Evolutionary conservation across 2,113 vertebrate species (phyloP).

Genomic region (Corapipo altera): DNA sequence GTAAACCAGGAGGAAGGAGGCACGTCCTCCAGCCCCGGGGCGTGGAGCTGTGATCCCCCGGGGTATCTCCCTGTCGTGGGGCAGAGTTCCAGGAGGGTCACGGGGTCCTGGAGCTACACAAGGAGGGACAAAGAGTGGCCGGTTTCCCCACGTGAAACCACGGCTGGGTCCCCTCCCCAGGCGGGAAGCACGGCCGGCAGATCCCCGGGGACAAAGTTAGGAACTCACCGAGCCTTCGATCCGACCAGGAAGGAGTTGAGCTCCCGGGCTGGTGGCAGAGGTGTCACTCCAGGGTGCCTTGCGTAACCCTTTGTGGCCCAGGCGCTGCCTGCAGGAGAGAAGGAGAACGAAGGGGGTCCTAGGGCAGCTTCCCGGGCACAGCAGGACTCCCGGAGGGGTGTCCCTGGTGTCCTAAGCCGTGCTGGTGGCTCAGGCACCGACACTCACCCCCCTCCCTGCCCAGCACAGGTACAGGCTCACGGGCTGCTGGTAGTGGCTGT

Average conservation of each 20-base stretch:
- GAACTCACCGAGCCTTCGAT: slow-evolving; percentile 31
- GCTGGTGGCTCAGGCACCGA: neutral
- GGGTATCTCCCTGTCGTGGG: neutral
- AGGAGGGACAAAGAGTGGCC: neutral
- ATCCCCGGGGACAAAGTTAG: neutral
- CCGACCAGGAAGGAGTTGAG: slow-evolving; percentile 62
- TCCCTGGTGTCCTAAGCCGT: neutral
- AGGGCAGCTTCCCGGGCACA: neutral
- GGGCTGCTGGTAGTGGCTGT: neutral
- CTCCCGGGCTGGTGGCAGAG: slow-evolving; percentile 15
- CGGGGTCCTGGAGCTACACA: neutral
- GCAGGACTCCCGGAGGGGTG: neutral
- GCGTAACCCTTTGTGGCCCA: slow-evolving; percentile 61
- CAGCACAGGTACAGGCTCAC: neutral
- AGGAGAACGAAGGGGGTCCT: neutral
- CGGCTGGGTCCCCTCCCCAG: neutral
- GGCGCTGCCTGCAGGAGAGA: slow-evolving; percentile 5
- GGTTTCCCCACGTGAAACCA: neutral
- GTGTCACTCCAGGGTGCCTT: slow-evolving; percentile 47
- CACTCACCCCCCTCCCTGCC: neutral
- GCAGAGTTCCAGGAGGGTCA: neutral
- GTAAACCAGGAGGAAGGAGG: neutral
- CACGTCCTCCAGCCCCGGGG: neutral
- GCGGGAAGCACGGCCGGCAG: neutral
- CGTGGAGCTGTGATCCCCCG: accelerated